Evolutionary conservation across 2,113 vertebrate genomes (phyloP), one percentile per base, ranked within the genome.

Genomic region (Excalfactoria chinensis): DNA sequence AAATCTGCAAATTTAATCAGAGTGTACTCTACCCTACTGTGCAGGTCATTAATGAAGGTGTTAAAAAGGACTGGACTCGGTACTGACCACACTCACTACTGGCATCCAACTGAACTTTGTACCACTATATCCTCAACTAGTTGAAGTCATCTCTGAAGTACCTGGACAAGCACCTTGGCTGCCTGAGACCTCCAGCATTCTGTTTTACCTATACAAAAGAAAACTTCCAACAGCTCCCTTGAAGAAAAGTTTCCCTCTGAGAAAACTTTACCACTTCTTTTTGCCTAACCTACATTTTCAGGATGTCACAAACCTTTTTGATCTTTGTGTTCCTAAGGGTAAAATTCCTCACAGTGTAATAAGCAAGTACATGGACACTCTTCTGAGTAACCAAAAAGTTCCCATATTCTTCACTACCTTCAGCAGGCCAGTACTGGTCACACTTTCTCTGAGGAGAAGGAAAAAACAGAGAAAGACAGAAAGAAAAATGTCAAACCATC

Each of bases 361-460:
- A 98, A 28, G 99, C 98, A 73, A 99, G 96, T 30, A 97, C 96
- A 60, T 97, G 97, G 71, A 98, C 98, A 91, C 96, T 99, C 93
- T 98, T 99, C 88, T 98, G 96, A 63, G 98, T 98, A 93, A 99
- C 98, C 94, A 99, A 94, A 89, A 98, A 98, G 89, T 97, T 97
- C 56, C 98, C 99, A 49, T 98, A 99, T 86, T 99, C 99, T 97
- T 99, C 99, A 92, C 98, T 98, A 34, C 97, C 98, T 93, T 99
- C 99, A 0, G 95, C 66, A 32, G 99, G 99, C 99, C 99, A 99
- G 90, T 99, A 99, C 92, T 99, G 99, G 92, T 99, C 99, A 98
- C 99, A 99, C 95, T 99, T 99, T 95, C 98, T 99, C 99, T 99
- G 96, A 79, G 40, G 40, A 41, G 40, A 41, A 76, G 64, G 23